Evolutionary conservation across 2,113 vertebrate species (phyloP), one percentile per base, ranked within the genome.

Genomic region (Brachyhypopomus occidentalis): DNA sequence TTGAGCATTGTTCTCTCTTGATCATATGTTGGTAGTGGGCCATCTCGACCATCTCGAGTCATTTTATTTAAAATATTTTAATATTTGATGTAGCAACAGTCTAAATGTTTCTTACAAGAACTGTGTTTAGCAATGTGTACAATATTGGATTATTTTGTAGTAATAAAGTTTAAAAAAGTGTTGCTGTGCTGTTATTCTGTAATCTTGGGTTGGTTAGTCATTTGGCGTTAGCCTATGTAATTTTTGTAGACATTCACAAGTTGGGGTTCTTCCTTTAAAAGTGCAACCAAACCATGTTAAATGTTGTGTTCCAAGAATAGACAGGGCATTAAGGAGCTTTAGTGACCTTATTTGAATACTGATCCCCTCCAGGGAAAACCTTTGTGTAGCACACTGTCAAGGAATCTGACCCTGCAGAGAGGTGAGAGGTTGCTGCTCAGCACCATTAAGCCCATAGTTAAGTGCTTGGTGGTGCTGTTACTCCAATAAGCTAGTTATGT

Each of bases 301-400:
- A 70, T 82, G 48, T 34, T 70, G 48, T 60, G 72, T 76, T 84
- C 60, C 73, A 52, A 76, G 27, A 83, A 78, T 45, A 82, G 85
- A 86, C 82, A 82, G 79, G 69, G 79, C 62, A 41, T 80, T 86
- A 86, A 86, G 77, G n/a, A 86, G 85, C 77, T 84, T 86, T 82
- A 45, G 67, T 30, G 78, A 80, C 60, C 64, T 78, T 84, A 79
- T 77, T 77, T 78, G n/a, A 81, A 81, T 71, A 64, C 64, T 81
- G 78, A 78, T 84, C 55, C 70, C 72, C 77, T 74, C 19, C 34
- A 48, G 69, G 36, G 69, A 71, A 80, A 70, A 48, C 76, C 64
- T 75, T 77, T 84, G 80, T 81, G 59, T 55, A 25, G 70, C 19
- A 45, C 16, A 45, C 16, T 48, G 34, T 73, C 70, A 34, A 36